Evolutionary conservation across 2,888 invertebrate genomes (phyloP).

Genomic region (Agapostemon virescens): DNA sequence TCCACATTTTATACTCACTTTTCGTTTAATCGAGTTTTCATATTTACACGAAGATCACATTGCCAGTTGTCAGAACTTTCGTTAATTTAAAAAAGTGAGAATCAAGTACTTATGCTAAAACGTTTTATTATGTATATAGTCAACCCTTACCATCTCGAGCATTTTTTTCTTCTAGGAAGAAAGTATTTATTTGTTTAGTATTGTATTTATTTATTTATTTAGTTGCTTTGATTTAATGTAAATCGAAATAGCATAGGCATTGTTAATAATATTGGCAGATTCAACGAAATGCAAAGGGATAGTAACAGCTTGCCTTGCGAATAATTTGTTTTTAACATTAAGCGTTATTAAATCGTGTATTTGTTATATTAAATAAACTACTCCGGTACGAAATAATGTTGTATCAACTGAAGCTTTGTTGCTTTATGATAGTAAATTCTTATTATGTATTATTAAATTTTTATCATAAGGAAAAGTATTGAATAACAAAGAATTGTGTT

Average conservation of each 20-base stretch:
- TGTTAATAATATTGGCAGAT: neutral
- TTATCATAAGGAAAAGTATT: neutral
- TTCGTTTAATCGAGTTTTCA: neutral
- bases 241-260: neutral
- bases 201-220: neutral
- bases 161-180: too few relatives aligned
- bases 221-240: neutral
- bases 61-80: neutral
- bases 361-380: too few relatives aligned
- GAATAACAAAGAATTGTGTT: neutral
- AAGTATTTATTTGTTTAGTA: too few relatives aligned
- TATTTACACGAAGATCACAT: neutral
- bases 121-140: neutral
- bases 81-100: neutral
- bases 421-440: neutral
- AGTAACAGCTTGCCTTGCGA: neutral
- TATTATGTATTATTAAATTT: neutral
- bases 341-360: too few relatives aligned
- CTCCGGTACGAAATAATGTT: neutral
- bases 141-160: neutral
- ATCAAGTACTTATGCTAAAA: neutral
- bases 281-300: neutral
- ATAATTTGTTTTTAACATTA: neutral
- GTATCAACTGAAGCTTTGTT: neutral
- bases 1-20: neutral